These are phyloP conservation scores for Laothoe populi DNA, from an alignment of 2,888 invertebrate genomes.

Conservation along the genomic window DNA sequence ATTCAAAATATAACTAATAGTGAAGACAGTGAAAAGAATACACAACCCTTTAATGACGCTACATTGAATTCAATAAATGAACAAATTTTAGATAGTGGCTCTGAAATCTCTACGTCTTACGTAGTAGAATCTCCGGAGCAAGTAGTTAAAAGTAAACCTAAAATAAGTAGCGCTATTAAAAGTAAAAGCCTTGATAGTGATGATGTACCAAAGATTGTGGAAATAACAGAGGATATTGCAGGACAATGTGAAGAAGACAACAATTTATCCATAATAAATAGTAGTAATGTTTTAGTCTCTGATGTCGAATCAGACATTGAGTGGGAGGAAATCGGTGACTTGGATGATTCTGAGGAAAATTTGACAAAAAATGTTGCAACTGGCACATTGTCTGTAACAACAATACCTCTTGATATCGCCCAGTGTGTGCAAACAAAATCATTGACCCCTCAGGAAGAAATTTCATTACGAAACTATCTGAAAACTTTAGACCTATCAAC, in stretches of 20 bases:
- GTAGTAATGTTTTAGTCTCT: conserved; percentile 82
- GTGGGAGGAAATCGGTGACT: conserved; percentile 81
- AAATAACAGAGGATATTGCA: conserved; percentile 63
- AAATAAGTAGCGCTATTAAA: conserved; percentile 63
- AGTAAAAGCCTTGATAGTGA: conserved; percentile 81
- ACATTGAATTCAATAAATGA: conserved; percentile 2
- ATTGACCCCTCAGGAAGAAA: conserved; percentile 85
- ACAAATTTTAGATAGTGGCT: conserved; percentile 24
- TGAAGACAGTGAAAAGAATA: conserved; percentile 43
- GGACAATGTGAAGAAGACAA: conserved; percentile 51
- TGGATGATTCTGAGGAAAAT: conserved; percentile 50
- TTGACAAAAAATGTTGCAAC: conserved; percentile 57
- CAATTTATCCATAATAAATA: conserved; percentile 67
- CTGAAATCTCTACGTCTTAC: conserved; percentile 47
- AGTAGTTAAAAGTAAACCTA: conserved; percentile 57
- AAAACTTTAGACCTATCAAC: conserved; percentile 83
- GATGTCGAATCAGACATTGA: conserved; percentile 87
- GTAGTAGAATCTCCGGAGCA: conserved; percentile 77
- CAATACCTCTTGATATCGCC: conserved; percentile 72
- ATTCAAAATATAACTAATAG: conserved; percentile 43
- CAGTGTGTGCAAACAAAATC: conserved; percentile 69
- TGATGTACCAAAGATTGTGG: conserved; percentile 73
- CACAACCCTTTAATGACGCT: not conserved
- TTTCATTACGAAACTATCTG: conserved; percentile 81
- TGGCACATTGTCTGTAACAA: conserved; percentile 67